Percentiles rank a stretch among this genome's conserved stretches.
Evolutionary conservation across 1,140 invertebrate species (phyloP).

Genomic region (Drosophila obscura): DNA sequence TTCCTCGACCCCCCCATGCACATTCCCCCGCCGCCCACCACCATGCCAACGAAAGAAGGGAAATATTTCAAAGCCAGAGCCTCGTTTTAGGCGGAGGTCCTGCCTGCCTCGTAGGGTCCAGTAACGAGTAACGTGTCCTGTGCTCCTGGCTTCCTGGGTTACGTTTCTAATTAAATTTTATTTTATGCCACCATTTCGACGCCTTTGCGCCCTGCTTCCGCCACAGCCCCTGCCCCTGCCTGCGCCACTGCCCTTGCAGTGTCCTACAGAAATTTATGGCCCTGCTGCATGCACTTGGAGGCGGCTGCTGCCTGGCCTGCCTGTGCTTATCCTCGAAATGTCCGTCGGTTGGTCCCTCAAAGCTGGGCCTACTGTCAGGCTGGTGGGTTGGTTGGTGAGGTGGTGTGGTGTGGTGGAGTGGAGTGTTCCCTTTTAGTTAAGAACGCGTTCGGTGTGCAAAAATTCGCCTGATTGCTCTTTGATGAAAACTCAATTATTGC

Average conservation of each 20-base stretch:
- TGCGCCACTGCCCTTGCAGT: no score
- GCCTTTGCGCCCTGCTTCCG: constrained; percentile 50
- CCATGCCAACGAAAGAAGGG: constrained; percentile 13
- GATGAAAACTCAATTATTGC: constrained; percentile 82
- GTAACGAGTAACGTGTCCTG: not conserved
- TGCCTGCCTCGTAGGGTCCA: constrained; percentile 2
- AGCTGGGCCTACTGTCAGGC: no score
- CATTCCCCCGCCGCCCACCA: no score
- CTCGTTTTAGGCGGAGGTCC: constrained; percentile 40
- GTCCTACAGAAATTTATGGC: constrained; percentile 60
- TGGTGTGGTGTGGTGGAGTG: no score
- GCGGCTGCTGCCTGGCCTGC: constrained; percentile 33
- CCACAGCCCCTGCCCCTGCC: not conserved
- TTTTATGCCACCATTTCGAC: constrained; percentile 81
- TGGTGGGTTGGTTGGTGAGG: no score
- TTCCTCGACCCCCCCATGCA: constrained; percentile 30
- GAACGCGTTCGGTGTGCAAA: constrained; percentile 80
- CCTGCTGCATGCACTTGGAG: constrained; percentile 31
- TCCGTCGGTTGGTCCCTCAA: constrained; percentile 32
- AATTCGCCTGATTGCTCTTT: constrained; percentile 81
- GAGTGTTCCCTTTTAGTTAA: constrained; percentile 68
- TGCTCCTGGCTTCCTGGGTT: constrained; percentile 53
- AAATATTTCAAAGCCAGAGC: constrained; percentile 73
- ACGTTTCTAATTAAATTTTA: constrained; percentile 83
- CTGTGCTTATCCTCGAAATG: constrained; percentile 51